Evolutionary conservation across 2,797 vertebrate species (phyloP), one percentile per base, ranked within the genome.

Genomic region (Dendrocincla tyrannina): DNA sequence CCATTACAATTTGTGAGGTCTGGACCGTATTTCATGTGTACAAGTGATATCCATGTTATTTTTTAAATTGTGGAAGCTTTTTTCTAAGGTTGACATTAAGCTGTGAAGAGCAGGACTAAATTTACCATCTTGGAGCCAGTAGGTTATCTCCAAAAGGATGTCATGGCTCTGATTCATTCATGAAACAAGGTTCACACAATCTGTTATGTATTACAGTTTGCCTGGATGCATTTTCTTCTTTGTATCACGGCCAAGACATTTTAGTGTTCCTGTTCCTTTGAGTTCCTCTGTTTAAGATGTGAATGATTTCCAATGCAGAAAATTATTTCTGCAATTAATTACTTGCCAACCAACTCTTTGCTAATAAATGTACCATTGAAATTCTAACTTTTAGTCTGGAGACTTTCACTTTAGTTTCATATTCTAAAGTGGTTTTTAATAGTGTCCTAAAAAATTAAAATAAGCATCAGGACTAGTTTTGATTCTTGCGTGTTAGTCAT

Each of bases 311-410:
- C 41, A 89, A 44, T 46, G 52, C 23, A 67, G 81, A 92, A 74
- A 75, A 89, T 68, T 89, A 85, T 85, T 94, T 49, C 4, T 89
- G 37, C 49, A 96, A 94, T 95, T 95, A 93, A 93, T 95, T 96
- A 95, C 95, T 90, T 94, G 63, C 72, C 53, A 89, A 46, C 7
- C 19, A 30, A 42, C 5, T 49, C 59, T 82, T 86, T 93, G 52
- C 69, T 69, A 89, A 78, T 42, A 93, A 83, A 59, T 5, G 8
- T 30, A 74, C 25, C 9, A n/a, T 7, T 56, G 15, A 67, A 95
- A 92, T 75, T 47, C 33, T 64, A 86, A 93, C 11, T 33, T 88
- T 87, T 77, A 17, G 27, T 92, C 16, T 56, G 46, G 17, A 32
- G 53, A 8, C 6, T 93, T 96, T 76, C 20, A 79, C 20, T 70